A percentile compares a stretch with the other conserved stretches of the same genome.
Conservation (phyloP, 2,113 vertebrate genomes). For the Gila orcuttii region DNA sequence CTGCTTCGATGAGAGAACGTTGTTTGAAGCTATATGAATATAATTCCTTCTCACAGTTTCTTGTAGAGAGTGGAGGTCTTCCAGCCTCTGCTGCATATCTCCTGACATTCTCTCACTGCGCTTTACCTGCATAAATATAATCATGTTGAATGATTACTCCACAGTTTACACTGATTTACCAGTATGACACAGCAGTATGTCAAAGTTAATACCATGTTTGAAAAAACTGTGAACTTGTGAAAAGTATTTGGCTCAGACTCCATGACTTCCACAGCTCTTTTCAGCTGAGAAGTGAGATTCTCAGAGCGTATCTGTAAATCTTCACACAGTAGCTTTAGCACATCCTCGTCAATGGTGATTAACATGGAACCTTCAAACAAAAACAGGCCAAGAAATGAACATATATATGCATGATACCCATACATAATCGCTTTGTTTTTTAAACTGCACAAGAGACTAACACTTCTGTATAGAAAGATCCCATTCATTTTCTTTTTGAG, state of each 20-base stretch:
- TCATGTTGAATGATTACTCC: background rate
- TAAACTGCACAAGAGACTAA: background rate
- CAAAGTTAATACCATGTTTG: slow-evolving; percentile 69
- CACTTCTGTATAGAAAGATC: background rate
- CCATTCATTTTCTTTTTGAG: background rate
- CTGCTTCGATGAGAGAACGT: slow-evolving; percentile 69
- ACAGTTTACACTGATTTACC: background rate
- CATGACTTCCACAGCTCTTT: slow-evolving; percentile 62
- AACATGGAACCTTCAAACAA: slow-evolving; percentile 70
- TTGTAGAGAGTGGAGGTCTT: slow-evolving; percentile 74
- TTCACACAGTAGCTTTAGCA: slow-evolving; percentile 65
- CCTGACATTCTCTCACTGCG: slow-evolving; percentile 64
- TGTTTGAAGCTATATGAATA: slow-evolving; percentile 63
- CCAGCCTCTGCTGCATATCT: slow-evolving; percentile 67
- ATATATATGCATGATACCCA: background rate
- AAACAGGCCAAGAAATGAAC: background rate
- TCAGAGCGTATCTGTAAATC: slow-evolving; percentile 68
- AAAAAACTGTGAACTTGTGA: slow-evolving; percentile 69
- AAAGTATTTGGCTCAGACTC: slow-evolving; percentile 66
- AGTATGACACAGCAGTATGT: background rate
- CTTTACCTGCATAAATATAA: slow-evolving; percentile 70
- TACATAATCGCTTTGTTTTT: background rate
- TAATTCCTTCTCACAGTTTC: slow-evolving; percentile 66
- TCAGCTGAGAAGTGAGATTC: slow-evolving; percentile 70
- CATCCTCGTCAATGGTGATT: slow-evolving; percentile 63